Evolutionary conservation across 2,113 vertebrate genomes (phyloP).

Genomic region (Peromyscus polionotus): DNA sequence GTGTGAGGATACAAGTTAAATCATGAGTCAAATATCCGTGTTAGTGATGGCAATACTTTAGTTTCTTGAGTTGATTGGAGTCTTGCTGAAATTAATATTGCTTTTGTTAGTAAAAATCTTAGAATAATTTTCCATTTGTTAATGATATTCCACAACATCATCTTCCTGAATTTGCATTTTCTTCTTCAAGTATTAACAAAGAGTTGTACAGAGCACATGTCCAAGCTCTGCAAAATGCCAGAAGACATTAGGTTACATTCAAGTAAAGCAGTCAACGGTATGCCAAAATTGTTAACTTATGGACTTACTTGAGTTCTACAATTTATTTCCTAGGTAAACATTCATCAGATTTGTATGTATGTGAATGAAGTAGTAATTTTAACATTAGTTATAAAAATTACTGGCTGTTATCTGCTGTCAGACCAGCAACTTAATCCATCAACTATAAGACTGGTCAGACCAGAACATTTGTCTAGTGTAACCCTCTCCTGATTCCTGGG

Average conservation of each 20-base stretch:
- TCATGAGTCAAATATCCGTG: conserved; percentile 3
- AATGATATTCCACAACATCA: neutral
- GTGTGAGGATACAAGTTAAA: neutral
- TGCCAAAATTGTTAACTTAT: neutral
- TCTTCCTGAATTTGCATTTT: neutral
- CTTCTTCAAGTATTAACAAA: conserved; percentile 6
- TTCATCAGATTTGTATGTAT: neutral
- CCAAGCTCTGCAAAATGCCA: neutral
- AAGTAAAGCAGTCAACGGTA: neutral
- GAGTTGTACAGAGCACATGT: neutral
- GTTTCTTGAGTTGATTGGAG: neutral
- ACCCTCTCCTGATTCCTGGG: neutral
- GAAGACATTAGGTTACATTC: neutral
- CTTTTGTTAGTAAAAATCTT: neutral
- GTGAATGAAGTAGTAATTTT: conserved; percentile 23
- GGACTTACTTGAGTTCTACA: neutral
- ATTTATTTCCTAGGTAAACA: neutral
- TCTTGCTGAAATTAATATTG: neutral
- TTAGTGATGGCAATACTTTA: conserved; percentile 14
- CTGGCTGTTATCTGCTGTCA: neutral
- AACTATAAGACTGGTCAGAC: neutral
- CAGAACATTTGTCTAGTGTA: neutral
- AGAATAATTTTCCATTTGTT: neutral
- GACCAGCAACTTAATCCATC: neutral
- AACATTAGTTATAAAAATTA: conserved; percentile 37